phyloP scores from a whole-genome alignment of 2,888 invertebrate species.

The Tachystola acroxantha region DNA sequence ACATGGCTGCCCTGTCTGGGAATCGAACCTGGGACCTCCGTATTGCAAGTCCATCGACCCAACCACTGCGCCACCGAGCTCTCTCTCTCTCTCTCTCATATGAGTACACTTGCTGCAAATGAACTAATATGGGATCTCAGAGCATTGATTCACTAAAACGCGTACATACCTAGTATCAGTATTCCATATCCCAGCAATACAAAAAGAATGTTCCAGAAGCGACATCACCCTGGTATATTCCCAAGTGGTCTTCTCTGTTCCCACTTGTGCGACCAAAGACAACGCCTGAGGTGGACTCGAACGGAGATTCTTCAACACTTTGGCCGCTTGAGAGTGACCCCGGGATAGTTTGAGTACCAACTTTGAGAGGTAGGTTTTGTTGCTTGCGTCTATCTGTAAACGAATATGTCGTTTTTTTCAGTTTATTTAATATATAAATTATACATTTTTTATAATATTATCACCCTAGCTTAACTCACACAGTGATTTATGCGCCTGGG shows the following conservation, averaged over 20 bases:
- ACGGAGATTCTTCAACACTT: slow-evolving; percentile 58
- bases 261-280: slow-evolving; percentile 65
- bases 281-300: slow-evolving; percentile 60
- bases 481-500: too few relatives aligned
- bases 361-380: slow-evolving; percentile 64
- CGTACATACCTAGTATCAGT: slow-evolving; percentile 62
- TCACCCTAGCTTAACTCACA: too few relatives aligned
- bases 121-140: too few relatives aligned
- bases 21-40: too few relatives aligned
- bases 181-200: slow-evolving; percentile 66
- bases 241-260: slow-evolving; percentile 66
- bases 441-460: too few relatives aligned
- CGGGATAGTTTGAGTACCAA: slow-evolving; percentile 63
- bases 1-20: too few relatives aligned
- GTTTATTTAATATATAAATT: background rate
- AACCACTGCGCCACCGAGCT: too few relatives aligned
- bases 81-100: too few relatives aligned
- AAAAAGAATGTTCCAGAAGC: slow-evolving; percentile 65
- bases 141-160: too few relatives aligned
- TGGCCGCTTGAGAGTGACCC: slow-evolving; percentile 62
- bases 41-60: too few relatives aligned
- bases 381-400: slow-evolving; percentile 70
- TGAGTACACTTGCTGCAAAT: too few relatives aligned
- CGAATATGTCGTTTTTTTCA: too few relatives aligned
- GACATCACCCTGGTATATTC: slow-evolving; percentile 68